Evolutionary conservation across 2,888 invertebrate genomes (phyloP), one percentile per base, ranked within the genome.

Genomic region (Leptinotarsa haldemani): DNA sequence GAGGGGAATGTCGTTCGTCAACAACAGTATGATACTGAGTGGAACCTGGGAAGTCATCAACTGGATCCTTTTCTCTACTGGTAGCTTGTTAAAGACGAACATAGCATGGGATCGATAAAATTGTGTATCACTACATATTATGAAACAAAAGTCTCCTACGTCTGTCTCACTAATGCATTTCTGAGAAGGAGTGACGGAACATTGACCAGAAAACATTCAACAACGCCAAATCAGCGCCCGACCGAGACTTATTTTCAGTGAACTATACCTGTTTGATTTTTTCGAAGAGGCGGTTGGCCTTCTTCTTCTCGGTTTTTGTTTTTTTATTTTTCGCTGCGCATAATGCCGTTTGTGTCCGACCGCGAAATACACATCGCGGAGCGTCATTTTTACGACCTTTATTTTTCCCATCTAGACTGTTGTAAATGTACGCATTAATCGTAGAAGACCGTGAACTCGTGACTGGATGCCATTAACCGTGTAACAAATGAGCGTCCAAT

Each of bases 211-310:
- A 56, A 56, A 56, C 13, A 20, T 13, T 2, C 20, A 22, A 56
- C 20, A 4, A 20, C 56, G 1, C 20, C 2, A 56, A 56, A 52
- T 52, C 52, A 52, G 52, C 52, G 18, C 52, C 52, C 40, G 40
- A 40, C 40, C 40, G 40, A 40, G 52, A 52, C 52, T 61, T 40
- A 25, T 61, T 56, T 30, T 18, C 61, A 16, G 30, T 30, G 40
- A 73, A 75, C 68, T 65, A 71, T 71, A 71, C 70, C 73, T 48
- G 71, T 76, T 76, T 71, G 64, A 71, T 74, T 76, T 76, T 76
- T 71, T 69, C 63, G 64, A 63, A 47, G 69, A 71, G 74, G 75
- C 70, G 67, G 74, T 76, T 74, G 71, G 74, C 76, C 76, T 76
- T 76, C 76, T 70, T 30, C 66, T 52, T n/a, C 20, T 18, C 56